Percentiles rank a stretch among this genome's conserved stretches.
phyloP scores from a whole-genome alignment of 2,888 invertebrate species.

The Agrilus mali region DNA sequence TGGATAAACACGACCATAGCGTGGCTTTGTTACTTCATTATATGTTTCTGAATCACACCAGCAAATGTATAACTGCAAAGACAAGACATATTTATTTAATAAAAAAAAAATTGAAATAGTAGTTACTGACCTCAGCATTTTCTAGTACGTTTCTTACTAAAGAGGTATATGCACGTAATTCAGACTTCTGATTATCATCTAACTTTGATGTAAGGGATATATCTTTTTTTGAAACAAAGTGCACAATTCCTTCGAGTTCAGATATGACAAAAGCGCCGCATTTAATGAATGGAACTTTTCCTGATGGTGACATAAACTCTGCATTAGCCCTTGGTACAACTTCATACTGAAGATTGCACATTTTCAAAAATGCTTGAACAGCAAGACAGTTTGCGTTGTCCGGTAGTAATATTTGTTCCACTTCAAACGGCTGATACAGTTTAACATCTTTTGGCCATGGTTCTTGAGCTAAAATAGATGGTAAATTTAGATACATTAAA shows the following conservation, averaged over 20 bases:
- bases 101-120: not conserved
- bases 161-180: constrained; percentile 89
- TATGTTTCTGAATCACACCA: constrained; percentile 76
- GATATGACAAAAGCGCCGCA: constrained; percentile 81
- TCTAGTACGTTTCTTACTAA: constrained; percentile 78
- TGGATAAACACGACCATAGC: constrained; percentile 83
- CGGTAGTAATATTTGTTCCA: constrained; percentile 85
- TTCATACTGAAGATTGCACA: constrained; percentile 75
- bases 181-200: constrained; percentile 65
- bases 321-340: constrained; percentile 82
- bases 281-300: constrained; percentile 83
- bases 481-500: not conserved
- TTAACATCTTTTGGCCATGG: constrained; percentile 84
- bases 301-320: constrained; percentile 93
- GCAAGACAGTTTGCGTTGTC: constrained; percentile 91
- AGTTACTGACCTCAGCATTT: constrained; percentile 65
- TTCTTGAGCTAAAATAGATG: constrained; percentile 57
- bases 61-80: constrained; percentile 62
- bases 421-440: constrained; percentile 81
- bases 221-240: constrained; percentile 77
- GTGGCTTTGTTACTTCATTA: constrained; percentile 64
- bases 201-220: constrained; percentile 60
- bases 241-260: constrained; percentile 84
- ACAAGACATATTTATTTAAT: constrained; percentile 2
- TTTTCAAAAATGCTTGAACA: constrained; percentile 85